These are phyloP conservation scores for Notocelia uddmanniana DNA, from an alignment of 2,888 invertebrate genomes.

Conservation along the genomic window DNA sequence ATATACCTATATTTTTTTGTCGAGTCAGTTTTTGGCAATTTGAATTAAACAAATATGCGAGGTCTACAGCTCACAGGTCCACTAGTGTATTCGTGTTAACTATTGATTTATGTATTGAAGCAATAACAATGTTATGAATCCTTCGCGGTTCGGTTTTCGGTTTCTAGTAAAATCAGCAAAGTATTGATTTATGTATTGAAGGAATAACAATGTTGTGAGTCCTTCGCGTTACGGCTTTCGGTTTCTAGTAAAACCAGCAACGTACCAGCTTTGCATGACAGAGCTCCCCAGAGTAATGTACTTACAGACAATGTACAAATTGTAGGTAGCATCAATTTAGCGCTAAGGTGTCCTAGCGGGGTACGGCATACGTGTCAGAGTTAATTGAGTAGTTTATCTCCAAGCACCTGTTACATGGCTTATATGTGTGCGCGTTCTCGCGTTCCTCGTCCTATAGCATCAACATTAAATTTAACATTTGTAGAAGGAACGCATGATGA, in stretches of 20 bases:
- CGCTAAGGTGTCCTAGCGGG: background rate
- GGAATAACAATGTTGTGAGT: background rate
- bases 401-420: too few species aligned
- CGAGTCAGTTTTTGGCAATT: too few species aligned
- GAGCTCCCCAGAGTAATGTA: constrained; percentile 10
- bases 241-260: background rate
- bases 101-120: constrained; percentile 22
- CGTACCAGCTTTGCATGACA: background rate
- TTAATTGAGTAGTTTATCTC: background rate
- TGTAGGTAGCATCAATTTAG: constrained; percentile 5
- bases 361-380: background rate
- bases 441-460: too few species aligned
- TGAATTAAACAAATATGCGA: too few species aligned
- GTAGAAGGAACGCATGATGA: too few species aligned
- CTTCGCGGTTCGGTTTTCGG: background rate
- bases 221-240: background rate
- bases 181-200: constrained; percentile 21
- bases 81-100: constrained; percentile 12
- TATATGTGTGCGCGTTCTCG: too few species aligned
- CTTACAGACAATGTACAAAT: background rate
- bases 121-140: background rate
- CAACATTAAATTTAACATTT: too few species aligned
- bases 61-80: too few species aligned
- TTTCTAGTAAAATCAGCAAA: background rate
- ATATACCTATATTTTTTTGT: too few species aligned